Conservation (phyloP, 2,113 vertebrate species). For the Promerops cafer region DNA sequence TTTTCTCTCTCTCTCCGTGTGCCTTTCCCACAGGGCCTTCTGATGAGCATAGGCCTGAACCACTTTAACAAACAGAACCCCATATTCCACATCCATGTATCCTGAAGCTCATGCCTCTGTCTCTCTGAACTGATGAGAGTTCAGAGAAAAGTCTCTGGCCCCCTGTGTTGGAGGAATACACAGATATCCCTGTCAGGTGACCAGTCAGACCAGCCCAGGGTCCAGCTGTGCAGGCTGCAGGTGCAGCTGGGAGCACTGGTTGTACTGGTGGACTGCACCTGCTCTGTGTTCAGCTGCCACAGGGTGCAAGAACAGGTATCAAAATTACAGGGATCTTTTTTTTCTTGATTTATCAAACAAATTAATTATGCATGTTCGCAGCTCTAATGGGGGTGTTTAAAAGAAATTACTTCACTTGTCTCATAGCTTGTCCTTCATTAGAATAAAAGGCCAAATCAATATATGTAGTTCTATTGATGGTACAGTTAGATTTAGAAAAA, state of each 20-base stretch:
- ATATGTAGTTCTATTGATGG: neutral
- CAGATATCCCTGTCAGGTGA: accelerated
- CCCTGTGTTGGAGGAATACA: accelerated
- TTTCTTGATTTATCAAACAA: neutral
- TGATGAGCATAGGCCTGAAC: neutral
- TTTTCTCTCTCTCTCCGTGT: neutral
- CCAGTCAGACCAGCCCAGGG: neutral
- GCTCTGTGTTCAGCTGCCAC: neutral
- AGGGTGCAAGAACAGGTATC: neutral
- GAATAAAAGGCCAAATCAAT: neutral
- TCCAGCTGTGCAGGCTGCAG: neutral
- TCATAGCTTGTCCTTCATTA: neutral
- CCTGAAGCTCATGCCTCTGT: neutral
- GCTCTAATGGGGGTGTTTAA: neutral
- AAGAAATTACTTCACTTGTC: accelerated
- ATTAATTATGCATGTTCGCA: neutral
- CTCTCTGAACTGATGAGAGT: neutral
- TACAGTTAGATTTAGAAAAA: neutral
- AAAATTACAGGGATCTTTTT: neutral
- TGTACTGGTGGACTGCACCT: neutral
- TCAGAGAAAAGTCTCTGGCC: neutral
- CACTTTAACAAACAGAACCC: neutral
- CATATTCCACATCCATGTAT: neutral
- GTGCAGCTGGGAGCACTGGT: too few relatives aligned
- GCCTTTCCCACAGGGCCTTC: neutral